A percentile compares a stretch with the other conserved stretches of the same genome.
Evolutionary conservation across 2,888 invertebrate species (phyloP).

Genomic region (Leptinotarsa juncta): DNA sequence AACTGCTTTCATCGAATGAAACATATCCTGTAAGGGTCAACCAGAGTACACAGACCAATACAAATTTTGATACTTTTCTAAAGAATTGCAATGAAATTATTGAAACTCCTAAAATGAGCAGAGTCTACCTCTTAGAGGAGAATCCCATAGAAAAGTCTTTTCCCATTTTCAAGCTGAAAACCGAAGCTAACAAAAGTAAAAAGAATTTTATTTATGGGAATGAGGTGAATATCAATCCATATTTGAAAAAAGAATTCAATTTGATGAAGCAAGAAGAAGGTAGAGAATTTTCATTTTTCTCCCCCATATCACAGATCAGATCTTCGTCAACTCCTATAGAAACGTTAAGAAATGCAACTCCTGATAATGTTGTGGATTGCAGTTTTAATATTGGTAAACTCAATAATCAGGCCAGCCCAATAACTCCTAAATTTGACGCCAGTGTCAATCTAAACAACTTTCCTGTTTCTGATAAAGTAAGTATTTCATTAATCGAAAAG

Average conservation of each 20-base stretch:
- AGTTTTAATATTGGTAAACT: slow-evolving; percentile 30
- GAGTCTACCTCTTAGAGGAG: slow-evolving; percentile 29
- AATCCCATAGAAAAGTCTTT: slow-evolving; percentile 15
- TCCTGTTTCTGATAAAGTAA: slow-evolving; percentile 36
- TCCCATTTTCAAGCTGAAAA: slow-evolving; percentile 16
- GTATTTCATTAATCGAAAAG: not conserved
- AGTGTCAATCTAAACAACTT: slow-evolving; percentile 34
- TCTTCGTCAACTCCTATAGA: slow-evolving; percentile 55
- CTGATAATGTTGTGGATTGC: slow-evolving; percentile 32
- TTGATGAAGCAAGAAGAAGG: slow-evolving; percentile 42
- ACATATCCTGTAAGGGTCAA: slow-evolving; percentile 46
- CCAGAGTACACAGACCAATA: slow-evolving; percentile 38
- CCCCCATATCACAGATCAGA: slow-evolving; percentile 52
- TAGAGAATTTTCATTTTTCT: slow-evolving; percentile 57
- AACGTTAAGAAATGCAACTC: slow-evolving; percentile 30
- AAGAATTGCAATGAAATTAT: slow-evolving; percentile 27
- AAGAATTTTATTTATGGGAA: slow-evolving; percentile 26
- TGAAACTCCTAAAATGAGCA: slow-evolving; percentile 41
- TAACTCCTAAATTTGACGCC: slow-evolving; percentile 24
- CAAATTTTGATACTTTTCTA: slow-evolving; percentile 34
- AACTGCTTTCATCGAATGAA: slow-evolving; percentile 51
- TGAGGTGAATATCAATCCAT: slow-evolving; percentile 50
- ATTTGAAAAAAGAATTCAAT: slow-evolving; percentile 47
- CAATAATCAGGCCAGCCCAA: slow-evolving; percentile 23
- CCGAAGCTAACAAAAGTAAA: slow-evolving; percentile 11